Evolutionary conservation across 2,113 vertebrate genomes (phyloP).

Genomic region (Rattus rattus): DNA sequence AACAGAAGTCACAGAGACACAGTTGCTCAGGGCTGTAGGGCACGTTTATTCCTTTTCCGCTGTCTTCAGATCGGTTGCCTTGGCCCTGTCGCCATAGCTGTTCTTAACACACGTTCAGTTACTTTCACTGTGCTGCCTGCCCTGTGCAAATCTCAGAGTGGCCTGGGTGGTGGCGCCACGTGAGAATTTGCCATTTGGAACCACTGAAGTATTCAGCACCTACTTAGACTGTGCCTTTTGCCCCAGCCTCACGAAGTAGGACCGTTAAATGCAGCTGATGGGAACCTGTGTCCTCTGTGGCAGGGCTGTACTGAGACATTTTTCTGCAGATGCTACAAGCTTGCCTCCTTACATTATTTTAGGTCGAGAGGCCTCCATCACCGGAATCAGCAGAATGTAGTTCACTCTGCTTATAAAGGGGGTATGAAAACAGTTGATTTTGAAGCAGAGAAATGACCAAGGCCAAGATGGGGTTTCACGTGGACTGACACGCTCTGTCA

Average conservation of each 20-base stretch:
- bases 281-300: not conserved
- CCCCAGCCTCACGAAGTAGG: not conserved
- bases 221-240: not conserved
- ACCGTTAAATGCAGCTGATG: not conserved
- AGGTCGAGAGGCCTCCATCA: not conserved
- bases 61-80: too few relatives aligned
- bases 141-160: not conserved
- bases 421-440: not conserved
- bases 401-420: not conserved
- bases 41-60: not conserved
- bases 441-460: not conserved
- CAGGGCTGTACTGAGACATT: not conserved
- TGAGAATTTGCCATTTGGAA: not conserved
- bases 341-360: accelerated
- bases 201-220: not conserved
- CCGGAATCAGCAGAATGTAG: not conserved
- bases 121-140: not conserved
- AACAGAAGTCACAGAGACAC: not conserved
- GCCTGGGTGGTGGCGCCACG: not conserved
- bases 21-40: not conserved
- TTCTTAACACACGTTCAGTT: not conserved
- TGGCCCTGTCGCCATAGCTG: not conserved
- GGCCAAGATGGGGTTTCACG: not conserved
- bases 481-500: not conserved
- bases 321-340: not conserved